These are phyloP conservation scores for Pterois miles DNA, from an alignment of 2,797 vertebrate genomes.

Conservation along the genomic window DNA sequence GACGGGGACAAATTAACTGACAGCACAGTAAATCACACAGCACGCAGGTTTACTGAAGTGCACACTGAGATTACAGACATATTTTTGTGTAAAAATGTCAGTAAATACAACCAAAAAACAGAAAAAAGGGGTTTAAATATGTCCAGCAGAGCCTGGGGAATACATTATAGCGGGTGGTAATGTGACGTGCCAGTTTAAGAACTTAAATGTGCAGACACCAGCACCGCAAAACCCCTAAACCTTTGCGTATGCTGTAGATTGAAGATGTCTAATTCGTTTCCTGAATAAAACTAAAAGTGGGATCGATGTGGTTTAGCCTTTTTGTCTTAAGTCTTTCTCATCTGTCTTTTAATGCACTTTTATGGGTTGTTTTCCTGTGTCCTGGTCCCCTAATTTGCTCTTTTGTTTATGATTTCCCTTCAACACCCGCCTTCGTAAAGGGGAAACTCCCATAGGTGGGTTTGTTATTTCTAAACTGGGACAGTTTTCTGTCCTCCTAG, in stretches of 20 bases:
- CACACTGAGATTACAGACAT: background rate
- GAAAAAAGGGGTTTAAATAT: background rate
- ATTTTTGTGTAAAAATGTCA: background rate
- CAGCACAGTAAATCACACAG: conserved; percentile 45
- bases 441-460: conserved; percentile 72
- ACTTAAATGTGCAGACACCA: conserved; percentile 29
- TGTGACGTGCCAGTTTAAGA: conserved; percentile 31
- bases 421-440: conserved; percentile 26
- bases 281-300: conserved; percentile 18
- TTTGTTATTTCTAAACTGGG: conserved; percentile 67
- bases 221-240: conserved; percentile 30
- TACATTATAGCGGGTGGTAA: conserved; percentile 38
- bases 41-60: conserved; percentile 29
- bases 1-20: conserved; percentile 33
- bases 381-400: conserved; percentile 45
- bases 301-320: conserved; percentile 36
- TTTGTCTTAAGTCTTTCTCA: conserved; percentile 29
- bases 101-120: background rate
- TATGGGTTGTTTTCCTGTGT: conserved; percentile 22
- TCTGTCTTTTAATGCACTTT: conserved; percentile 42
- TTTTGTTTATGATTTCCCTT: conserved; percentile 71
- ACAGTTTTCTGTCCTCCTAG: conserved; percentile 32
- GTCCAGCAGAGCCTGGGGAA: conserved; percentile 33
- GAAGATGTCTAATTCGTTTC: conserved; percentile 46
- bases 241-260: conserved; percentile 24